Percentiles rank a stretch among this genome's conserved stretches.
phyloP scores from a whole-genome alignment of 2,797 vertebrate species.

The Gymnoscopelus microlampas region DNA sequence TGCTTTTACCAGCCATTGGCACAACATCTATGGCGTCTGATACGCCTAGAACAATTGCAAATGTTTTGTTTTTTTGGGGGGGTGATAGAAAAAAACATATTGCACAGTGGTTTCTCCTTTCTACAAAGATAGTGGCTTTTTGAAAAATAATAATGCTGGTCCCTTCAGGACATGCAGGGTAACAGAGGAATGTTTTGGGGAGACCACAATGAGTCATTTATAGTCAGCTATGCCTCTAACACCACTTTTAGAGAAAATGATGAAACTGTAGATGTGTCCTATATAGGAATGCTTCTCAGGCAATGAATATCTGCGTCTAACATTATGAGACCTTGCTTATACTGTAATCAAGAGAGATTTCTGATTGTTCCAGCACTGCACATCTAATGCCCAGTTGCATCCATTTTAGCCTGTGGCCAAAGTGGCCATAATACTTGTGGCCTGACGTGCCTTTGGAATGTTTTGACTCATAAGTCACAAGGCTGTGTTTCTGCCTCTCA shows the following conservation, averaged over 20 bases:
- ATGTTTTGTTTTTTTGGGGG: neutral
- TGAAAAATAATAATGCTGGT: conserved; percentile 29
- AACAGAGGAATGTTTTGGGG: conserved; percentile 53
- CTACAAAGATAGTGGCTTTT: conserved; percentile 5
- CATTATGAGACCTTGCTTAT: no score
- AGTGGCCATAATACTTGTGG: conserved; percentile 44
- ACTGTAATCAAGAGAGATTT: neutral
- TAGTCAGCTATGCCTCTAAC: conserved; percentile 22
- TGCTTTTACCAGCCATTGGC: conserved; percentile 36
- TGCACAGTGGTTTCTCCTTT: conserved; percentile 10
- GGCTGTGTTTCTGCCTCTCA: conserved; percentile 33
- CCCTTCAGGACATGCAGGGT: conserved; percentile 46
- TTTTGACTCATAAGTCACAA: conserved; percentile 8
- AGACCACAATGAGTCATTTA: conserved; percentile 72
- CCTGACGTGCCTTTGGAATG: conserved; percentile 37
- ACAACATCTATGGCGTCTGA: neutral
- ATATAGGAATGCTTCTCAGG: neutral
- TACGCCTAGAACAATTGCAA: neutral
- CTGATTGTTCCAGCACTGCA: neutral
- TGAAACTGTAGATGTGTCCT: conserved; percentile 9
- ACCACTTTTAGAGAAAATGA: conserved; percentile 25
- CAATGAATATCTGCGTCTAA: no score
- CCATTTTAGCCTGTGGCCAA: conserved; percentile 30
- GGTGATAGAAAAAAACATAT: conserved; percentile 1
- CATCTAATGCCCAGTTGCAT: conserved; percentile 19